Conservation (phyloP, 2,888 invertebrate species). For the Apodemia mormo region DNA sequence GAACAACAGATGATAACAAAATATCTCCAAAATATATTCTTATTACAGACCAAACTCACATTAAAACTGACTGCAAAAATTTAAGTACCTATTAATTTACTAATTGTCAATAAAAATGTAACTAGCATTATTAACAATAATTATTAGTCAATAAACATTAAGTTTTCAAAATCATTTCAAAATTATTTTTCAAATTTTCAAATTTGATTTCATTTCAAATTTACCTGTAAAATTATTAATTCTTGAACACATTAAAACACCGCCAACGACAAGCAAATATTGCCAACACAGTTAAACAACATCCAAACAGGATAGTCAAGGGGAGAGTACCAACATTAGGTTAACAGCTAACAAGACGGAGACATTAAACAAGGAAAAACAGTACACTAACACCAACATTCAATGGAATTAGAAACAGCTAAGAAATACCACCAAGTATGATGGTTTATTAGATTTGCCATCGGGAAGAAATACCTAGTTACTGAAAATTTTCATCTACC, state of each 20-base stretch:
- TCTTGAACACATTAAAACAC: constrained; percentile 6
- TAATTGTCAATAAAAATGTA: no score
- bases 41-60: no score
- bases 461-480: neutral
- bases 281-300: constrained; percentile 13
- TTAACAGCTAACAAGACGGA: constrained; percentile 29
- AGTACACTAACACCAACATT: constrained; percentile 22
- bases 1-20: no score
- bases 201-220: neutral
- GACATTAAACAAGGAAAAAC: constrained; percentile 20
- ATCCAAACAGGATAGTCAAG: constrained; percentile 9
- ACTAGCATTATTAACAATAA: no score
- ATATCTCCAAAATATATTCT: no score
- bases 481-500: neutral
- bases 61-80: no score
- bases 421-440: neutral
- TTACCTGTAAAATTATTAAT: neutral
- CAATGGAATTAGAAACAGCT: constrained; percentile 7
- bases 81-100: no score
- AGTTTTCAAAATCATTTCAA: no score
- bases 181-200: neutral
- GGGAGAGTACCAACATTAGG: constrained; percentile 19
- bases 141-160: no score
- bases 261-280: neutral
- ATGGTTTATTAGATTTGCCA: constrained; percentile 13